Evolutionary conservation across 2,888 invertebrate genomes (phyloP).

Genomic region (Hemithea aestivaria): DNA sequence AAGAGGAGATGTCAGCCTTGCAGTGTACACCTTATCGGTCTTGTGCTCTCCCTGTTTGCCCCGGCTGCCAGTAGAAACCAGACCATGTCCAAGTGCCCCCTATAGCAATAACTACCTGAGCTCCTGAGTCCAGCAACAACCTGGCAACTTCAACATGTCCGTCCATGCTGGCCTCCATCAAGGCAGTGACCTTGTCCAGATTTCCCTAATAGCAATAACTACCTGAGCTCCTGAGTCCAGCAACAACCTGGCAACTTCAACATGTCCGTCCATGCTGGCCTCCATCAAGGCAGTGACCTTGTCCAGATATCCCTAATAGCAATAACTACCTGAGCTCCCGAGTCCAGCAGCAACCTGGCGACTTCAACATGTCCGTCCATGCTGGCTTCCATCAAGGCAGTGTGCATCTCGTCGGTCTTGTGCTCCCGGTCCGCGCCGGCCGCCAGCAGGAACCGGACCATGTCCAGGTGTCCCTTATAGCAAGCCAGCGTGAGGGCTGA

Average conservation of each 20-base stretch:
- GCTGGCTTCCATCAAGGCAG: constrained; percentile 99
- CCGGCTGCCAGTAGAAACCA: too few species aligned
- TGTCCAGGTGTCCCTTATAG: constrained; percentile 97
- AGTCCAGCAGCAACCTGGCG: constrained; percentile 94
- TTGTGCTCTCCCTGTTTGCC: too few species aligned
- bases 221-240: constrained; percentile 97
- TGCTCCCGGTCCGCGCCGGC: constrained; percentile 98
- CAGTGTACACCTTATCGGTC: too few species aligned
- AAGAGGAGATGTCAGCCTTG: too few species aligned
- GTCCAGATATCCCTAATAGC: too few species aligned
- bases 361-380: constrained; percentile 99
- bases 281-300: constrained; percentile 95
- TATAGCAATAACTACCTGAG: too few species aligned
- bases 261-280: constrained; percentile 99
- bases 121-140: constrained; percentile 96
- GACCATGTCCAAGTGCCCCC: too few species aligned
- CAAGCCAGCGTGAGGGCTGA: constrained; percentile 96
- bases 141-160: constrained; percentile 99
- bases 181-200: too few species aligned
- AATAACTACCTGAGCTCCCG: constrained; percentile 94
- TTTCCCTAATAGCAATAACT: too few species aligned
- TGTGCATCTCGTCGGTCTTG: constrained; percentile 99
- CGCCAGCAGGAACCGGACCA: constrained; percentile 96
- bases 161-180: constrained; percentile 99
- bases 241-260: constrained; percentile 96